phyloP scores from a whole-genome alignment of 2,888 invertebrate species.

The Neuroscelio doddi region DNA sequence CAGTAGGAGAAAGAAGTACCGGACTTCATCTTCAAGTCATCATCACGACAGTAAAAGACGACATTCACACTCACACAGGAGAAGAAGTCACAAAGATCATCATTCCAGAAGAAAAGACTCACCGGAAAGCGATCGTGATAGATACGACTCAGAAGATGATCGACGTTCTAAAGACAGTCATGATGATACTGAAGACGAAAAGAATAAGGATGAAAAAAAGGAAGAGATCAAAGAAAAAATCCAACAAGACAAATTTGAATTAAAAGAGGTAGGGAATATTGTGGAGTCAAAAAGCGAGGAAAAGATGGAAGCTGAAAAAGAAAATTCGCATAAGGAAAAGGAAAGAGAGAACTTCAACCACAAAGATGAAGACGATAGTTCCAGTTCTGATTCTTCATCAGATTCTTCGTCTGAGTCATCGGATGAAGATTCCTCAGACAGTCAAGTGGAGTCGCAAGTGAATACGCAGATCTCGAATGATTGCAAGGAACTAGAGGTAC shows the following conservation, averaged over 20 bases:
- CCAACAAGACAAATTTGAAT: neutral
- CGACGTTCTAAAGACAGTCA: slow-evolving; percentile 19
- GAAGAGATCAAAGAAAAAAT: neutral
- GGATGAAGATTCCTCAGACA: slow-evolving; percentile 9
- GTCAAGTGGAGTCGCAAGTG: neutral
- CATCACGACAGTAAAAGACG: slow-evolving; percentile 16
- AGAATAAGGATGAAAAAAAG: slow-evolving; percentile 1
- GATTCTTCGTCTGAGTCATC: slow-evolving; percentile 26
- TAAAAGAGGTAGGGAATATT: too few relatives aligned
- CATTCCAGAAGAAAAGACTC: slow-evolving; percentile 13
- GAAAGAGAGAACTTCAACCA: too few relatives aligned
- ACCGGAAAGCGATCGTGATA: slow-evolving; percentile 27
- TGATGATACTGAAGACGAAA: slow-evolving; percentile 11
- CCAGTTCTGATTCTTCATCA: slow-evolving; percentile 12
- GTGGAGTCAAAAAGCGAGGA: neutral
- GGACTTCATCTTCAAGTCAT: slow-evolving; percentile 39
- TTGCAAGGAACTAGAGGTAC: neutral
- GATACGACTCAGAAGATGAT: slow-evolving; percentile 25
- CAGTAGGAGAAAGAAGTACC: slow-evolving; percentile 24
- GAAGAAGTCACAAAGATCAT: slow-evolving; percentile 20
- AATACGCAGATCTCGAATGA: neutral
- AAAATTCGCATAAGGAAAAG: slow-evolving; percentile 10
- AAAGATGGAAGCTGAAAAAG: neutral
- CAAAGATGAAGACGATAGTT: slow-evolving; percentile 3
- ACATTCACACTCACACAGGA: slow-evolving; percentile 8